A percentile compares a stretch with the other conserved stretches of the same genome.
phyloP scores from a whole-genome alignment of 2,113 vertebrate species.

The Sapajus apella region DNA sequence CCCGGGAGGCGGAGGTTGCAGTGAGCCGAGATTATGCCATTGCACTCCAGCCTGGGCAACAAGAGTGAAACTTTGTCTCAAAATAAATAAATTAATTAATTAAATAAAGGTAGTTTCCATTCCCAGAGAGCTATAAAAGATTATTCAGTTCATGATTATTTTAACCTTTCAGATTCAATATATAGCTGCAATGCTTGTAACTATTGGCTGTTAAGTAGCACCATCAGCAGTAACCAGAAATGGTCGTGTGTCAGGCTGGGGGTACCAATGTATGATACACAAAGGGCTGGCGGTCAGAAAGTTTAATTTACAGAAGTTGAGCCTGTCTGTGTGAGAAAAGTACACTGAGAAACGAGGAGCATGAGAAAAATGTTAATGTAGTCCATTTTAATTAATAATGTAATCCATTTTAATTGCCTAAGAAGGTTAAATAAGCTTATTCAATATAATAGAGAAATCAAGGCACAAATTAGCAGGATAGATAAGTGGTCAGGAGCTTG shows the following conservation, averaged over 20 bases:
- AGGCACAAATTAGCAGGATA: not conserved
- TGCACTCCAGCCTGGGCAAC: too few species aligned
- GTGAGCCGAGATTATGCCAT: too few species aligned
- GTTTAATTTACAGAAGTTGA: conserved; percentile 13
- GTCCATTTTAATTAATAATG: conserved; percentile 14
- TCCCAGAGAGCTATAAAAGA: conserved; percentile 22
- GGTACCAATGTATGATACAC: not conserved
- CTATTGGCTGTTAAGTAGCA: not conserved
- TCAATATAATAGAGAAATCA: conserved; percentile 21
- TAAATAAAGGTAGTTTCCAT: conserved; percentile 16
- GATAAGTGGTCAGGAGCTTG: not conserved
- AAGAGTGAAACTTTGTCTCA: too few species aligned
- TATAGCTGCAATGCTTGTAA: not conserved
- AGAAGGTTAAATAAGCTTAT: not conserved
- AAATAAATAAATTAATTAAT: too few species aligned
- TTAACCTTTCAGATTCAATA: not conserved
- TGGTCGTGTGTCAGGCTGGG: not conserved
- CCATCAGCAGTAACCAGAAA: conserved; percentile 7
- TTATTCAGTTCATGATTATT: conserved; percentile 29
- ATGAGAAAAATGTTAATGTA: conserved; percentile 22
- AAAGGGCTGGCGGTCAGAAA: not conserved
- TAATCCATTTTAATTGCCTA: not conserved
- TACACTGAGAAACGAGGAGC: not conserved
- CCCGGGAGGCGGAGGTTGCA: too few species aligned
- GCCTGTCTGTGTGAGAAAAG: not conserved